Evolutionary conservation across 2,113 vertebrate genomes (phyloP).

Genomic region (Eubucco bourcierii): DNA sequence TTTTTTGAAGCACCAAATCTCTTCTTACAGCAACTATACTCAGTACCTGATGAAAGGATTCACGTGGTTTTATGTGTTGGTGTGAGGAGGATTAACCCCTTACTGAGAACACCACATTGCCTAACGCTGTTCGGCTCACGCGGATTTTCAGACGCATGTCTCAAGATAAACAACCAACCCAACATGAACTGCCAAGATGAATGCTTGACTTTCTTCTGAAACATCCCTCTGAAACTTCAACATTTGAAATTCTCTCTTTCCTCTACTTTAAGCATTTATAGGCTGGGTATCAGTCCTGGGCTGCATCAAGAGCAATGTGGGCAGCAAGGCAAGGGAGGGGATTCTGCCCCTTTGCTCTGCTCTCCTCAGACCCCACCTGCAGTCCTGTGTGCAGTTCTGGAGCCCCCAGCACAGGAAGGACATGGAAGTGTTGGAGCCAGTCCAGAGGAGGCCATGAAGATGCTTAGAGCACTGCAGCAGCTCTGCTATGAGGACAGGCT

Average conservation of each 20-base stretch:
- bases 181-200: background rate
- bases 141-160: background rate
- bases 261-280: background rate
- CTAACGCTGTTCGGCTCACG: background rate
- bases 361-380: too few relatives aligned
- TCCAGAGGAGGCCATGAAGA: too few relatives aligned
- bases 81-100: background rate
- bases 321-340: too few relatives aligned
- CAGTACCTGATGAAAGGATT: background rate
- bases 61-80: background rate
- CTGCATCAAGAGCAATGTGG: too few relatives aligned
- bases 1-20: background rate
- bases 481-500: too few relatives aligned
- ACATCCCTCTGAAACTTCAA: background rate
- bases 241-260: background rate
- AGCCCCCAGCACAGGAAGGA: too few relatives aligned
- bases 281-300: background rate
- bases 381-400: too few relatives aligned
- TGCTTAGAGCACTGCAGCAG: too few relatives aligned
- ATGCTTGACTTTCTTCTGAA: background rate
- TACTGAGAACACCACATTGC: rapidly evolving
- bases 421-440: too few relatives aligned
- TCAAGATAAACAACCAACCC: background rate
- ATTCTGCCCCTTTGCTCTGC: too few relatives aligned
- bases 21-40: background rate